phyloP scores from a whole-genome alignment of 2,888 invertebrate species.

The Leptinotarsa rubiginosa region DNA sequence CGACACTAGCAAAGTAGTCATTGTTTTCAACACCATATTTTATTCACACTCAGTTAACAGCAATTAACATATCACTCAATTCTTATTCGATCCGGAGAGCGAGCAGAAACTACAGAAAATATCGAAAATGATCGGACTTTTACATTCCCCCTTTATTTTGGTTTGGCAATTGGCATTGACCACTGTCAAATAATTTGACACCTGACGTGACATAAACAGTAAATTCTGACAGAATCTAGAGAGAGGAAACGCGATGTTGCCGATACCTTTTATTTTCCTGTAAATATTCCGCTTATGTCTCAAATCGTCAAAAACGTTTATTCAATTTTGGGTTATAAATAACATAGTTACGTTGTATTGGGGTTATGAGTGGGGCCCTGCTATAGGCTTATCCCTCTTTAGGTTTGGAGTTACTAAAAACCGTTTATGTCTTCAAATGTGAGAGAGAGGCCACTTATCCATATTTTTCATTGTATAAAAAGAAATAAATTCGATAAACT shows the following conservation, averaged over 20 bases:
- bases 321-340: no score
- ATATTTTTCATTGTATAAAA: no score
- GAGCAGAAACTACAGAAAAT: conserved; percentile 26
- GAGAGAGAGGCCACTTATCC: no score
- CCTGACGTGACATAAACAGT: background rate
- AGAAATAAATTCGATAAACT: no score
- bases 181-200: conserved; percentile 11
- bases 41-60: conserved; percentile 40
- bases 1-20: conserved; percentile 74
- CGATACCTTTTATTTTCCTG: background rate
- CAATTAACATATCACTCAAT: conserved; percentile 35
- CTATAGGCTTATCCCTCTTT: no score
- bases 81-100: conserved; percentile 23
- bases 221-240: background rate
- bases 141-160: conserved; percentile 38
- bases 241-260: background rate
- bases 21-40: conserved; percentile 58
- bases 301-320: no score
- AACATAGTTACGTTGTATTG: no score
- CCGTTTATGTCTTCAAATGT: background rate
- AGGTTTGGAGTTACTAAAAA: no score
- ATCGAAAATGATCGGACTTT: conserved; percentile 21
- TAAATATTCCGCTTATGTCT: background rate
- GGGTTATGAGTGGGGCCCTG: no score
- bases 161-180: conserved; percentile 34